These are phyloP conservation scores for Molanna angustata DNA, from an alignment of 2,888 invertebrate genomes.

Conservation along the genomic window DNA sequence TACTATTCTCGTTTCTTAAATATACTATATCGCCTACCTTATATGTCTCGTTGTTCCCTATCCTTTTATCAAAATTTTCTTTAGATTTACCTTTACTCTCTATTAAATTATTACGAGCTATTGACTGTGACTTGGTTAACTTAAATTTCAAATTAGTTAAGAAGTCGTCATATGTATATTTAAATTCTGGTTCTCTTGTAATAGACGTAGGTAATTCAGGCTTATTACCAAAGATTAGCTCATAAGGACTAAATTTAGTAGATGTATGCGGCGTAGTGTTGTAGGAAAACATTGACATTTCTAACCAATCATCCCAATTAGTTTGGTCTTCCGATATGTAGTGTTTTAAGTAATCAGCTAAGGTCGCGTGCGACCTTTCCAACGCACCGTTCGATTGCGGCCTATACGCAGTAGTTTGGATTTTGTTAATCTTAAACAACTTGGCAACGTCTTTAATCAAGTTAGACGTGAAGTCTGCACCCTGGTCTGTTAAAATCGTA, in stretches of 20 bases:
- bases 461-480: slow-evolving; percentile 45
- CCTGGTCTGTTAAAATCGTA: slow-evolving; percentile 54
- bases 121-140: slow-evolving; percentile 33
- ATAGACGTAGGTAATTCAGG: slow-evolving; percentile 32
- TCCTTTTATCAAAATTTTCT: slow-evolving; percentile 30
- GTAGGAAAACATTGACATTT: slow-evolving; percentile 36
- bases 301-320: slow-evolving; percentile 38
- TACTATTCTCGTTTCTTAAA: slow-evolving; percentile 19
- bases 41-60: slow-evolving; percentile 24
- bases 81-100: slow-evolving; percentile 33
- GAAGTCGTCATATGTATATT: slow-evolving; percentile 36
- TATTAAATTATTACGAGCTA: slow-evolving; percentile 34
- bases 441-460: slow-evolving; percentile 35
- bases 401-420: slow-evolving; percentile 36
- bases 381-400: slow-evolving; percentile 37
- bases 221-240: slow-evolving; percentile 35
- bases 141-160: slow-evolving; percentile 22
- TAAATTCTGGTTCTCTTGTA: slow-evolving; percentile 32
- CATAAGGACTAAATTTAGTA: slow-evolving; percentile 36
- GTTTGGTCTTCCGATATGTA: slow-evolving; percentile 35
- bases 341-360: slow-evolving; percentile 37
- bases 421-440: slow-evolving; percentile 36
- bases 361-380: slow-evolving; percentile 37
- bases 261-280: slow-evolving; percentile 35
- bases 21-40: slow-evolving; percentile 32